Conservation (phyloP, 2,797 vertebrate genomes). For the Bradypodion ventrale region DNA sequence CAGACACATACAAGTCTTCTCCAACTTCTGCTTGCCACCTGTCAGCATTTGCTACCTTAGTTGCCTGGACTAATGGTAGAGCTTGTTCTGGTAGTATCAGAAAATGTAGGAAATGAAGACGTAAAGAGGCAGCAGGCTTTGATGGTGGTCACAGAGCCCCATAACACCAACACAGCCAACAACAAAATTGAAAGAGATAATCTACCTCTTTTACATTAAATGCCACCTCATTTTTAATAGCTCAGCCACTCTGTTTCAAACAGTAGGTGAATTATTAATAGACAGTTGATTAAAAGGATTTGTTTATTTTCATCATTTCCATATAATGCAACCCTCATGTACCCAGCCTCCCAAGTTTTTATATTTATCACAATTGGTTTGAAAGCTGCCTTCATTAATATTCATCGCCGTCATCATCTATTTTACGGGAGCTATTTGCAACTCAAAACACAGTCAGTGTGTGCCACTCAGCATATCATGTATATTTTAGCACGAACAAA, state of each 20-base stretch:
- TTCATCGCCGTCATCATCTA: slow-evolving; percentile 48
- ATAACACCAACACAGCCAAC: neutral
- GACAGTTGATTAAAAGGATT: slow-evolving; percentile 39
- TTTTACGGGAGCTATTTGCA: slow-evolving; percentile 53
- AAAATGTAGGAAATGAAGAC: too few relatives aligned
- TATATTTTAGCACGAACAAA: slow-evolving; percentile 55
- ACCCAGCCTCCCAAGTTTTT: slow-evolving; percentile 12
- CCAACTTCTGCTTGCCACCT: too few relatives aligned
- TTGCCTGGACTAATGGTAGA: too few relatives aligned
- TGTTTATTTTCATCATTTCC: slow-evolving; percentile 55
- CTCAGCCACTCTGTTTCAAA: slow-evolving; percentile 31
- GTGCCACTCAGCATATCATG: slow-evolving; percentile 55
- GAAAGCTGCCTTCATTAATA: slow-evolving; percentile 60
- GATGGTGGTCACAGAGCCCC: too few relatives aligned
- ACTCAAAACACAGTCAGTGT: slow-evolving; percentile 49
- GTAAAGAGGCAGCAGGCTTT: too few relatives aligned
- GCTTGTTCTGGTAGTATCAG: too few relatives aligned
- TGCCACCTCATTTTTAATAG: slow-evolving; percentile 16
- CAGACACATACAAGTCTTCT: too few relatives aligned
- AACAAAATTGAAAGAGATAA: neutral
- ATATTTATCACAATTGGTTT: slow-evolving; percentile 41
- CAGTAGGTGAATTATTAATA: slow-evolving; percentile 50
- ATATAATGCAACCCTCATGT: slow-evolving; percentile 37
- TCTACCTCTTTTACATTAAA: neutral
- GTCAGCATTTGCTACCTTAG: too few relatives aligned